Conservation (phyloP, 2,113 vertebrate species). For the Nibea albiflora region DNA sequence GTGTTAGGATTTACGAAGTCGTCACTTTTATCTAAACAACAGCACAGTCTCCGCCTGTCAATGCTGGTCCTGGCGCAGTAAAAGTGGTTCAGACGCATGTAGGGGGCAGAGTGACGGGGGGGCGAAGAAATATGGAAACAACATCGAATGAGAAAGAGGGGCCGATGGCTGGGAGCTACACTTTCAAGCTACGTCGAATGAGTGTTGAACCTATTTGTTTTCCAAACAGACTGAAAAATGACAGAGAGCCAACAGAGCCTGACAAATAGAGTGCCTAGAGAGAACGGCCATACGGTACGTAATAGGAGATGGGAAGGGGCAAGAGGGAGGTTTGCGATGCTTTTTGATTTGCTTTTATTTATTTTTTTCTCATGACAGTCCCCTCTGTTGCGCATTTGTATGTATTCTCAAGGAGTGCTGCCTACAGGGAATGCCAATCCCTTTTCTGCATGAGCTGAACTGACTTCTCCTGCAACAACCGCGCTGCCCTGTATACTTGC, state of each 20-base stretch:
- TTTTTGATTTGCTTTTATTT: conserved; percentile 15
- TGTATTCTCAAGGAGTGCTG: conserved; percentile 11
- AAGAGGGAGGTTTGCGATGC: not conserved
- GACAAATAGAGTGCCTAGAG: conserved; percentile 38
- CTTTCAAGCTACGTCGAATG: conserved; percentile 19
- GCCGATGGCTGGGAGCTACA: conserved; percentile 7
- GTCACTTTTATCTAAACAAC: not conserved
- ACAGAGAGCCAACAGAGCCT: conserved; percentile 41
- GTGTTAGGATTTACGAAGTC: not conserved
- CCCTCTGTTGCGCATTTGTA: conserved; percentile 15
- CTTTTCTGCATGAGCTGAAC: conserved; percentile 14
- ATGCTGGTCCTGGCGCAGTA: not conserved
- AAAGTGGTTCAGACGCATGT: conserved; percentile 4
- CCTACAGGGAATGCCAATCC: conserved; percentile 14
- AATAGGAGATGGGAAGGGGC: conserved; percentile 21
- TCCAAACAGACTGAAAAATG: conserved; percentile 59
- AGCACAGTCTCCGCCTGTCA: not conserved
- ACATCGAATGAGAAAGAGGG: conserved; percentile 3
- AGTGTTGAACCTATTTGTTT: conserved; percentile 46
- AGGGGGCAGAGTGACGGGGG: not conserved
- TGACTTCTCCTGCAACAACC: not conserved
- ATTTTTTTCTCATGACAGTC: conserved; percentile 6
- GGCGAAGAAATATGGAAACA: conserved; percentile 9
- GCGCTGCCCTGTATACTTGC: not conserved
- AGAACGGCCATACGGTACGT: not conserved